Evolutionary conservation across 2,888 invertebrate species (phyloP), one percentile per base, ranked within the genome.

Genomic region (Cantharis rufa): DNA sequence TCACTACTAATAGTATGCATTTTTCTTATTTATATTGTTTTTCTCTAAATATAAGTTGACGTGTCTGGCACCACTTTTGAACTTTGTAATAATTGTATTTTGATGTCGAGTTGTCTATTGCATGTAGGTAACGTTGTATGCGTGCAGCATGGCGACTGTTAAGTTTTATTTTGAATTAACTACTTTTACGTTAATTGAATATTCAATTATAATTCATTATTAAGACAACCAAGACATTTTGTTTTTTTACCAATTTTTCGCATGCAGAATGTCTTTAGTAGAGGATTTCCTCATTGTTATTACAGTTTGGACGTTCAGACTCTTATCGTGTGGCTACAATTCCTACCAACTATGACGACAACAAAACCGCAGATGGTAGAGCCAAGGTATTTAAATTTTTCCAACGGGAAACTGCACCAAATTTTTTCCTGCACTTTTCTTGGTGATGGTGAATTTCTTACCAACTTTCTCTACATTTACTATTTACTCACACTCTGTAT

Each of bases 281-380:
- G 78, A 64, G 66, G 72, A 32, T 76, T 73, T 78, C 74, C 74
- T 78, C 27, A 27, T 77, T 78, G 81, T 79, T 83, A 82, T 84
- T 83, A 77, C 94, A 96, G 96, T 95, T 95, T 93, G 96, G 95
- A 91, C 94, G 96, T 89, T 93, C 96, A 89, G 98, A 98, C 92
- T 98, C 98, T 89, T 98, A 98, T 92, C 94, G 98, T 89, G 96
- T 96, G 92, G 98, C 98, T 86, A 98, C 98, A 88, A 94, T 97
- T 89, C 94, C 96, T 85, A 92, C 94, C 90, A 91, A 95, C 90
- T 94, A 95, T 92, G 96, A 96, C 90, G 98, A 97, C 93, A 96
- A 96, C 94, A 95, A 94, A 92, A 96, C 96, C 83, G 96, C 96
- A 86, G 96, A 96, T 91, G 97, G 97, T 90, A 94, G 94, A 92